Conservation (phyloP, 1,140 invertebrate species). For the Scylla paramamosain region DNA sequence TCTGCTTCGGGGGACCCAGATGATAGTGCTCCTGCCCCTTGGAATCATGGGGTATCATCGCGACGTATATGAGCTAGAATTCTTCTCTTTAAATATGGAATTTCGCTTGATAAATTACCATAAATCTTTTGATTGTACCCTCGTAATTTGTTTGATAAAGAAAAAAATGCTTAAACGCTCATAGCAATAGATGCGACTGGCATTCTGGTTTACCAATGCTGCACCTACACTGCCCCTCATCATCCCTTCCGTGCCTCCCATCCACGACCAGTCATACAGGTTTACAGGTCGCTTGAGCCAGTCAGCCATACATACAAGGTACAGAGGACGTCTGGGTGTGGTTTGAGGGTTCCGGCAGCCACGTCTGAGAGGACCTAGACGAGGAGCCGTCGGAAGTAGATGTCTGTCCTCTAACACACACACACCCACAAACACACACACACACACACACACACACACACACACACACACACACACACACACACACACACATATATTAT, state of each 20-base stretch:
- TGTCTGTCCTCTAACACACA: neutral
- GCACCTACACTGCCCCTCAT: neutral
- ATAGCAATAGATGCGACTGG: neutral
- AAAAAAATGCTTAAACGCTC: no score
- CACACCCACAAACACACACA: no score
- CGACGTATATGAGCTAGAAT: no score
- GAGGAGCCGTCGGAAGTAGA: neutral
- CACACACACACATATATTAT: no score
- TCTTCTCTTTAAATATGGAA: no score
- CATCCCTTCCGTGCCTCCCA: neutral
- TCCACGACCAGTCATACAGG: neutral
- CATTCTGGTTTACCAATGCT: neutral
- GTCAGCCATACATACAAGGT: neutral
- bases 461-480: no score
- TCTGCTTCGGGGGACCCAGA: neutral
- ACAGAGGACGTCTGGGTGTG: conserved; percentile 12
- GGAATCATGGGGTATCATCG: neutral
- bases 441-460: no score
- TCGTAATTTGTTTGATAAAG: no score
- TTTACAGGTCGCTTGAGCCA: neutral
- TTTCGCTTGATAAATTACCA: no score
- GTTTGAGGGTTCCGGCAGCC: conserved; percentile 33
- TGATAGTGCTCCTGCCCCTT: neutral
- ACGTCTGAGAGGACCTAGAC: neutral
- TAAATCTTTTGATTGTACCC: no score